Conservation (phyloP, 2,888 invertebrate species). For the Platycheirus rosarum region DNA sequence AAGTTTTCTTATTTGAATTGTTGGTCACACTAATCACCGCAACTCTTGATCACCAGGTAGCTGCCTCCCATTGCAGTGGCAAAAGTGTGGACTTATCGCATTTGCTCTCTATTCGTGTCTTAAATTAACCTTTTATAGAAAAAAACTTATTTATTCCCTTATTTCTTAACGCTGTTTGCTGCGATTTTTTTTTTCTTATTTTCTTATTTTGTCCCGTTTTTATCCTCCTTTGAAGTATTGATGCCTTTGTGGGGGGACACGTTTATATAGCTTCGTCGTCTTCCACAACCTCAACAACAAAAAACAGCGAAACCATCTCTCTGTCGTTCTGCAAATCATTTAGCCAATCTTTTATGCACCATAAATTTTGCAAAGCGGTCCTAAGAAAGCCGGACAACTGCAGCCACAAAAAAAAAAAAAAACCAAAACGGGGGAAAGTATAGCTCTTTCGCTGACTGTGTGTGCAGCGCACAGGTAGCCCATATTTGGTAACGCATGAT, state of each 20-base stretch:
- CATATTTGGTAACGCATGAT: conserved; percentile 75
- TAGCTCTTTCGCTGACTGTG: neutral
- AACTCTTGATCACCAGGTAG: conserved; percentile 19
- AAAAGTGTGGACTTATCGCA: conserved; percentile 73
- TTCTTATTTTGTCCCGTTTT: conserved; percentile 8
- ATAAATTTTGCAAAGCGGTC: conserved; percentile 62
- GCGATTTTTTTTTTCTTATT: conserved; percentile 15
- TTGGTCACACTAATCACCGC: conserved; percentile 29
- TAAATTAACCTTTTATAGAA: conserved; percentile 75
- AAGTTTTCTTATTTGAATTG: neutral
- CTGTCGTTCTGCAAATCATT: conserved; percentile 70
- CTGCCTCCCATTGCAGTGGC: conserved; percentile 40
- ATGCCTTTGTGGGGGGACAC: conserved; percentile 33
- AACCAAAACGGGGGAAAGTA: conserved; percentile 27
- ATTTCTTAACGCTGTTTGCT: conserved; percentile 21
- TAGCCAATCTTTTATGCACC: conserved; percentile 72
- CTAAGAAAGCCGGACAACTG: conserved; percentile 55
- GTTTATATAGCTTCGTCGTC: conserved; percentile 33
- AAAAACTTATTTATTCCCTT: conserved; percentile 70
- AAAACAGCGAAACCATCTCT: conserved; percentile 46
- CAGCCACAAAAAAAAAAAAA: neutral
- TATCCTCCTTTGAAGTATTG: conserved; percentile 61
- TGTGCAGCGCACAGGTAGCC: conserved; percentile 61
- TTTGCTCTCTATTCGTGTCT: conserved; percentile 75
- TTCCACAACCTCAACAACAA: conserved; percentile 34